A percentile compares a stretch with the other conserved stretches of the same genome.
Conservation (phyloP, 2,797 vertebrate species). For the Sebastes dallii region DNA sequence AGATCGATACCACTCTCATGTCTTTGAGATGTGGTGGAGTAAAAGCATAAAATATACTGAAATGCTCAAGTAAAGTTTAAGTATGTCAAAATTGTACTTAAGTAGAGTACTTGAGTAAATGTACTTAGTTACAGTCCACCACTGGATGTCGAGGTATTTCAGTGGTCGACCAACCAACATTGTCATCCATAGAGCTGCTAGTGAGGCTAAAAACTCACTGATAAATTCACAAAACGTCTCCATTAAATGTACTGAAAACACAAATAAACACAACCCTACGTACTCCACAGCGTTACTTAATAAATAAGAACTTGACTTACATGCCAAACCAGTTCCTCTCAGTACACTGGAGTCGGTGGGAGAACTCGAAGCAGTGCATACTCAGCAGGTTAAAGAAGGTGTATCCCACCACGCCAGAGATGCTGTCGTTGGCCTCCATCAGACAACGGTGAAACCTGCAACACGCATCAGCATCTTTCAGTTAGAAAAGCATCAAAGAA, state of each 20-base stretch:
- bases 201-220: too few relatives aligned
- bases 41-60: too few relatives aligned
- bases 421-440: conserved; percentile 75
- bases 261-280: not conserved
- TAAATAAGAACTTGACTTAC: conserved; percentile 69
- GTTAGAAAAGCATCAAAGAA: not conserved
- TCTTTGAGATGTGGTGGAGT: too few relatives aligned
- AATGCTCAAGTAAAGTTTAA: too few relatives aligned
- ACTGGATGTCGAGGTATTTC: too few relatives aligned
- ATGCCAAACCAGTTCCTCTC: conserved; percentile 89
- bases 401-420: conserved; percentile 85
- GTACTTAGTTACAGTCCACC: too few relatives aligned
- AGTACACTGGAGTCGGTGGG: conserved; percentile 81
- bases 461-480: not conserved
- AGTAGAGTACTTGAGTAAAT: too few relatives aligned
- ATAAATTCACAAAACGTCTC: not conserved
- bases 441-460: conserved; percentile 87
- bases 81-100: too few relatives aligned
- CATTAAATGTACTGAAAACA: not conserved
- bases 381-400: conserved; percentile 91
- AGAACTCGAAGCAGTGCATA: conserved; percentile 88
- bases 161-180: too few relatives aligned
- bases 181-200: too few relatives aligned
- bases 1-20: too few relatives aligned
- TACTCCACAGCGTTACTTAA: too few relatives aligned